Conservation (phyloP, 2,113 vertebrate species). For the Myotis davidii region DNA sequence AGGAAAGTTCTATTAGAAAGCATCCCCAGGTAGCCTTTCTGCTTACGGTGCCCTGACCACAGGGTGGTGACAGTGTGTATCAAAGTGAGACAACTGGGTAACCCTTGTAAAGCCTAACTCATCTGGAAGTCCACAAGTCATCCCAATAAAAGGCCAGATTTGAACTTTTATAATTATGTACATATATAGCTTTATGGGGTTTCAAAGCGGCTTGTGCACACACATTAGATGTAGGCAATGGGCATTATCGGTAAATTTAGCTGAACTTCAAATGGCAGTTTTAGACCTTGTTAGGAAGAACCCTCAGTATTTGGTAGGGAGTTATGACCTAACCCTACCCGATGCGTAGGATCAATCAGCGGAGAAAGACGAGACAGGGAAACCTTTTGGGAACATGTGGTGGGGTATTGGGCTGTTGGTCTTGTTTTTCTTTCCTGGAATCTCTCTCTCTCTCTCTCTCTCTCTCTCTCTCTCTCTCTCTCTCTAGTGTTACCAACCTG, state of each 20-base stretch:
- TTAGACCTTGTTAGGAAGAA: background rate
- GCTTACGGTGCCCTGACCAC: background rate
- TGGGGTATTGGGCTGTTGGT: background rate
- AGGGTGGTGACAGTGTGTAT: background rate
- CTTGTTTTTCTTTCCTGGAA: background rate
- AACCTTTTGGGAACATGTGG: background rate
- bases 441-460: fast-evolving
- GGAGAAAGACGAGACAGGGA: background rate
- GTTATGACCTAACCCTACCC: background rate
- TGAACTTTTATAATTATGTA: background rate
- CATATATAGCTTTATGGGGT: background rate
- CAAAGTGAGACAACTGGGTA: background rate
- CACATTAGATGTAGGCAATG: background rate
- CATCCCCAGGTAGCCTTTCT: background rate
- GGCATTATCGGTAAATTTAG: background rate
- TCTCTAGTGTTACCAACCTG: background rate
- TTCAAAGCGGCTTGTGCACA: background rate
- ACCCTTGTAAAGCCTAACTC: background rate
- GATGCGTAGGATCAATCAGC: background rate
- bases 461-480: no score
- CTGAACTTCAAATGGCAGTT: background rate
- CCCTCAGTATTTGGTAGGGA: background rate
- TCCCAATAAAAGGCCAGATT: background rate
- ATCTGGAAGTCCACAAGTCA: background rate
- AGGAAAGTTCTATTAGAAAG: background rate